Evolutionary conservation across 2,113 vertebrate species (phyloP).

Genomic region (Nothoprocta perdicaria): DNA sequence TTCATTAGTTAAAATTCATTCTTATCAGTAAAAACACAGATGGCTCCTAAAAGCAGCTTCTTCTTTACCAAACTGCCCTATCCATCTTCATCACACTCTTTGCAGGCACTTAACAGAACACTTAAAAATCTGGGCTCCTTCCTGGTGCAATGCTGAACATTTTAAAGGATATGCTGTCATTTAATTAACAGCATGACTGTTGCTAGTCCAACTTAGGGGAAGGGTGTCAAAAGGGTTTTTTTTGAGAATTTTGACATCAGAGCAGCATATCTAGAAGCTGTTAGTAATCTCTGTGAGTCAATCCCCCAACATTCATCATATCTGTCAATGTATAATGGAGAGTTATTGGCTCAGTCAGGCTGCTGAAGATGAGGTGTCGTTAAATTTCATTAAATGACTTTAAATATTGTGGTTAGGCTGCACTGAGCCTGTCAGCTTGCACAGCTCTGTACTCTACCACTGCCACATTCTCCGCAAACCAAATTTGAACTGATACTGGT

Average conservation of each 20-base stretch:
- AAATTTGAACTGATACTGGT: not conserved
- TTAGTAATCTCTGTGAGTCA: not conserved
- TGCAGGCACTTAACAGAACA: not conserved
- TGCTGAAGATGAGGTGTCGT: not conserved
- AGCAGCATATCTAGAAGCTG: not conserved
- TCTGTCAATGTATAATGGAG: not conserved
- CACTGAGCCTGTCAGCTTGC: not conserved
- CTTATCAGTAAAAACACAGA: constrained; percentile 40
- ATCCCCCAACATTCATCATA: not conserved
- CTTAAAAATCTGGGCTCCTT: not conserved
- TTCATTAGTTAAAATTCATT: constrained; percentile 45
- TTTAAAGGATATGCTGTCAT: not conserved
- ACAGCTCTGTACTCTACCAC: not conserved
- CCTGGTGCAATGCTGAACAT: not conserved
- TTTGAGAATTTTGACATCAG: not conserved
- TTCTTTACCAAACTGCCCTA: not conserved
- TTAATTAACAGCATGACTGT: not conserved
- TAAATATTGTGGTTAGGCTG: not conserved
- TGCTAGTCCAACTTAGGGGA: not conserved
- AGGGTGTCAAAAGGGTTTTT: accelerated
- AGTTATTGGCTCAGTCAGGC: not conserved
- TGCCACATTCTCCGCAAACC: accelerated
- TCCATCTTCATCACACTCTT: not conserved
- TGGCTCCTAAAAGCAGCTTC: not conserved
- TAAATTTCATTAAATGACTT: not conserved